phyloP scores from a whole-genome alignment of 2,797 vertebrate species.

The Peromyscus melanophrys region DNA sequence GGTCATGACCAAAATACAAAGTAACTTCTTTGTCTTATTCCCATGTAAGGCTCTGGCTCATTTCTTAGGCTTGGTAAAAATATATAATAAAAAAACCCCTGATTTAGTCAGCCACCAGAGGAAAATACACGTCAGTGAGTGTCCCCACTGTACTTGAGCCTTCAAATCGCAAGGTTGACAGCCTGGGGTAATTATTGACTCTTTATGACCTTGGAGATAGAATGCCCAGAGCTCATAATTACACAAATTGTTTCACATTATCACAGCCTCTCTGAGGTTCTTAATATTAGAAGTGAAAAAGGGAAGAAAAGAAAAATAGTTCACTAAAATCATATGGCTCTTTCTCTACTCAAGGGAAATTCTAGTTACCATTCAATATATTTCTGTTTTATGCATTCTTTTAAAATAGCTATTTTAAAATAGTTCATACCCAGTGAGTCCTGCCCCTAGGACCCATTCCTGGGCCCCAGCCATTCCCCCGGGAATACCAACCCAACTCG shows the following conservation, averaged over 20 bases:
- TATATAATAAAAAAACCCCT: background rate
- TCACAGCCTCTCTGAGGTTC: background rate
- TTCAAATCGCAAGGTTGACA: background rate
- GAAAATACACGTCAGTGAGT: background rate
- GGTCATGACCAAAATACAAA: background rate
- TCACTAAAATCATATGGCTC: background rate
- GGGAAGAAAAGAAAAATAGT: background rate
- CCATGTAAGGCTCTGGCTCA: background rate
- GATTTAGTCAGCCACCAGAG: background rate
- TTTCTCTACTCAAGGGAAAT: background rate
- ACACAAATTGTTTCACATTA: background rate
- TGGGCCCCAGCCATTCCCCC: no score
- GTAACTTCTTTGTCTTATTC: background rate
- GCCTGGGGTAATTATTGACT: background rate
- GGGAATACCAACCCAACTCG: no score
- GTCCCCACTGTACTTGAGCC: background rate
- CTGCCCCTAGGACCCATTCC: no score
- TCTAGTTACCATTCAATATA: background rate
- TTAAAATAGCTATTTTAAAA: background rate
- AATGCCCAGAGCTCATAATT: background rate
- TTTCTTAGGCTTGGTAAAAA: background rate
- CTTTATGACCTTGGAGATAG: background rate
- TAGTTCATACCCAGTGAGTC: no score
- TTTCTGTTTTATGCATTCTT: background rate
- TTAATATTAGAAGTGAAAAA: background rate